Evolutionary conservation across 1,140 invertebrate species (phyloP), one percentile per base, ranked within the genome.

Genomic region (Rhopalosiphum padi): DNA sequence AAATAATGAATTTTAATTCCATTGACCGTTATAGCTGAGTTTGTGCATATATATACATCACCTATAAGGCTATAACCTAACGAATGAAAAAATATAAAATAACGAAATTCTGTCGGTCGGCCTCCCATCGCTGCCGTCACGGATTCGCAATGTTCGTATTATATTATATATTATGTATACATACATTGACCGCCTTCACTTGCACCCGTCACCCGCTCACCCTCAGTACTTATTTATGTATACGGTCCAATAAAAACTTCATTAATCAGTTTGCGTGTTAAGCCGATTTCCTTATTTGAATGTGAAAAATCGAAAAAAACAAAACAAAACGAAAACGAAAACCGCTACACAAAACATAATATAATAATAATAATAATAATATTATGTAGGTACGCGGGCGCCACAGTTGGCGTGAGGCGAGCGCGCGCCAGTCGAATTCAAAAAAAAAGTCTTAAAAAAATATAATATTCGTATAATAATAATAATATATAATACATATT

Each of bases 221-320:
- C 7, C 68, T 4, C 4, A 15, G n/a, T 37, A 0, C 87, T 8
- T 51, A 53, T 41, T 23, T 37, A 22, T 11, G n/a, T 51, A n/a
- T 23, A 25, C 46, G 23, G 48, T 93, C 77, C 48, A 93, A 93
- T 86, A 86, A 85, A 90, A 93, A 93, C 48, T 51, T 85, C 91
- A 92, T 92, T 92, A 92, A 92, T 92, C 91, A 93, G 91, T 93
- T 93, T 86, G 91, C 91, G 91, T 93, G 91, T 55, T 93, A 30
- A 86, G 82, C n/a, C 48, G 91, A 86, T 93, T 91, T 93, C n/a
- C 37, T 90, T 88, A 15, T 85, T 92, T 43, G 91, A 92, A 92
- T 11, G 77, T 18, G 46, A 85, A 91, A 43, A 46, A 91, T 77
- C 35, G 53, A 90, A 92, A 92, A 92, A 92, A 92, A 85, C 35